phyloP scores from a whole-genome alignment of 2,888 invertebrate species.

The Ecliptopera silaceata region DNA sequence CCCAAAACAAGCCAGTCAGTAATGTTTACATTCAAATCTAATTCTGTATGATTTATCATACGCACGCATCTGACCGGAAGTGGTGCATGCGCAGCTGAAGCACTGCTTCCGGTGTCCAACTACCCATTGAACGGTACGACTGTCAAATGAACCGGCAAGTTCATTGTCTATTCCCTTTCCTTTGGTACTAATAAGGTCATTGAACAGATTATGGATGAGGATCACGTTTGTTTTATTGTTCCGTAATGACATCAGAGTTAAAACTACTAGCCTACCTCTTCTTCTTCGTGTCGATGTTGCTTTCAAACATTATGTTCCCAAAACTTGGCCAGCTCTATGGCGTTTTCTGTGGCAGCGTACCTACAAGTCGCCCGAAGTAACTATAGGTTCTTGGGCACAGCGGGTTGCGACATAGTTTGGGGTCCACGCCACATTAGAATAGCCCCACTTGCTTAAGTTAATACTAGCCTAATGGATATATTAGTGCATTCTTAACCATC shows the following conservation, averaged over 20 bases:
- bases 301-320: too few species aligned
- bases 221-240: slow-evolving; percentile 34
- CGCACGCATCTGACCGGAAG: slow-evolving; percentile 74
- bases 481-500: too few species aligned
- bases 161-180: slow-evolving; percentile 65
- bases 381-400: too few species aligned
- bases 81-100: slow-evolving; percentile 61
- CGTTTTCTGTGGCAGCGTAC: too few species aligned
- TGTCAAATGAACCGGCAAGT: slow-evolving; percentile 70
- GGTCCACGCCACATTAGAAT: too few species aligned
- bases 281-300: too few species aligned
- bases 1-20: not conserved
- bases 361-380: too few species aligned
- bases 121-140: slow-evolving; percentile 51
- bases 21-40: slow-evolving; percentile 52
- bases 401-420: too few species aligned
- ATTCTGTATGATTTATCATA: slow-evolving; percentile 61
- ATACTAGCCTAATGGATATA: too few species aligned
- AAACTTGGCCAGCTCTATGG: too few species aligned
- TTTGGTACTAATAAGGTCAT: slow-evolving; percentile 57
- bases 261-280: not conserved
- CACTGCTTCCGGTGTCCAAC: slow-evolving; percentile 67
- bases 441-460: too few species aligned
- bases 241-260: slow-evolving; percentile 28
- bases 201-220: slow-evolving; percentile 51